Percentiles rank a stretch among this genome's conserved stretches.
Evolutionary conservation across 2,888 invertebrate genomes (phyloP).

Genomic region (Hirtodrosophila cameraria): DNA sequence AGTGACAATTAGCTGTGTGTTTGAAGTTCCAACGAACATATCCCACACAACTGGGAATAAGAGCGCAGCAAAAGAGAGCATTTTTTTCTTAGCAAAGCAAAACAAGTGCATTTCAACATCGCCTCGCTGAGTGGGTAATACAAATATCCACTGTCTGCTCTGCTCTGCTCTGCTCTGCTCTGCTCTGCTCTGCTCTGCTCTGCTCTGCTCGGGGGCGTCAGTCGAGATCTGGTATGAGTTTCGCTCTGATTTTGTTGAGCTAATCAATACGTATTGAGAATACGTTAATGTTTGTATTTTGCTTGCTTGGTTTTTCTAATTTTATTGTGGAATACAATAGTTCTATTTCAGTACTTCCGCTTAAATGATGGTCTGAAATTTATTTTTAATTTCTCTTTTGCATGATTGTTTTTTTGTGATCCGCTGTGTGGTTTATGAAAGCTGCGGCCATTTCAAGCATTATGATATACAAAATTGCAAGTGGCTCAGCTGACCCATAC

Average conservation of each 20-base stretch:
- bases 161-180: not conserved
- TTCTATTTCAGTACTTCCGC: slow-evolving; percentile 60
- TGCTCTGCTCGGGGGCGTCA: slow-evolving; percentile 2
- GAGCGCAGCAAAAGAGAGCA: not conserved
- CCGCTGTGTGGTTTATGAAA: slow-evolving; percentile 17
- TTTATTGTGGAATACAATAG: slow-evolving; percentile 40
- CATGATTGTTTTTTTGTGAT: not conserved
- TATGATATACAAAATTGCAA: not conserved
- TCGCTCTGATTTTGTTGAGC: slow-evolving; percentile 24
- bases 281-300: slow-evolving; percentile 13
- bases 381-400: slow-evolving; percentile 32
- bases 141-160: slow-evolving; percentile 29
- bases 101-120: slow-evolving; percentile 38
- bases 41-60: slow-evolving; percentile 51
- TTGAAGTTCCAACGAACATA: slow-evolving; percentile 19
- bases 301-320: slow-evolving; percentile 31
- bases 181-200: not conserved
- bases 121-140: slow-evolving; percentile 47
- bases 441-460: slow-evolving; percentile 5
- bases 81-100: slow-evolving; percentile 16
- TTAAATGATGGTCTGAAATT: slow-evolving; percentile 3
- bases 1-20: slow-evolving; percentile 64
- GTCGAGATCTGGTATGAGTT: not conserved
- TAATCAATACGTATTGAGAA: slow-evolving; percentile 49
- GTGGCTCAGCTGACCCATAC: slow-evolving; percentile 31